Conservation (phyloP, 2,113 vertebrate species). For the Calidris pugnax region DNA sequence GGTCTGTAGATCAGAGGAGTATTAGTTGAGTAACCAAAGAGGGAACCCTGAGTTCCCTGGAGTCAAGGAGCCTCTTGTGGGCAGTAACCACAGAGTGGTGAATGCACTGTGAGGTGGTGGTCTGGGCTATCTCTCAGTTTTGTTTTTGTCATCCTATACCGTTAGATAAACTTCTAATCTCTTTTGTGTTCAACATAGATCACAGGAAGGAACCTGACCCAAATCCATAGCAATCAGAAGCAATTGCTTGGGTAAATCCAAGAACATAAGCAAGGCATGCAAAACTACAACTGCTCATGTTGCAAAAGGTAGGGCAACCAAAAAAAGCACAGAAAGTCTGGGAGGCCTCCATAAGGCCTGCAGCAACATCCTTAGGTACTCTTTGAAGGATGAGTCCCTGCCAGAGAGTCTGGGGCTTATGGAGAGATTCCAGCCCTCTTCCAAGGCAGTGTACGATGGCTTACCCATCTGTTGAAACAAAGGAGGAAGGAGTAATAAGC, state of each 20-base stretch:
- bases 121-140: background rate
- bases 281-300: fast-evolving
- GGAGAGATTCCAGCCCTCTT: background rate
- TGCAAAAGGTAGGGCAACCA: background rate
- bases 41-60: background rate
- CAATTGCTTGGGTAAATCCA: background rate
- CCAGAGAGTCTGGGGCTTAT: background rate
- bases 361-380: background rate
- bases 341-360: background rate
- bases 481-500: background rate
- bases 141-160: background rate
- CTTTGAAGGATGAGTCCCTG: background rate
- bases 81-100: background rate
- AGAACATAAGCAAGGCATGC: background rate
- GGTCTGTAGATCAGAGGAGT: background rate
- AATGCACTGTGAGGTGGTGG: background rate
- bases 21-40: background rate
- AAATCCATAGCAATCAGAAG: background rate
- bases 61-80: background rate
- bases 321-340: background rate
- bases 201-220: background rate
- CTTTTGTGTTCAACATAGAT: background rate
- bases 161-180: background rate
- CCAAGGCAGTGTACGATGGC: fast-evolving
- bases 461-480: background rate